Conservation (phyloP, 2,888 invertebrate species). For the Agrotis ipsilon region DNA sequence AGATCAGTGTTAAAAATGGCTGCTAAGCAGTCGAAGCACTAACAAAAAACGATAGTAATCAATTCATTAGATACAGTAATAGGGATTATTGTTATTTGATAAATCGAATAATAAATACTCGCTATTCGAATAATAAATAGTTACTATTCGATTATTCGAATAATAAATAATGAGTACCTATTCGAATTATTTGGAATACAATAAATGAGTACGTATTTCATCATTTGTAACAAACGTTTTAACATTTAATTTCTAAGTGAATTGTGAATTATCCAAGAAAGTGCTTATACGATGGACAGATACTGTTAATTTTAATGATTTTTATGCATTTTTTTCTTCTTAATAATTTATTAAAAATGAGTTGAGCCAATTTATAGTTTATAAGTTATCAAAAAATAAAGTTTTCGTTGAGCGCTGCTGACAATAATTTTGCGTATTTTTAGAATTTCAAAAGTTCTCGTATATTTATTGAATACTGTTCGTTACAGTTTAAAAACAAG, state of each 20-base stretch:
- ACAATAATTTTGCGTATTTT: constrained; percentile 14
- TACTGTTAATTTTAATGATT: not conserved
- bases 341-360: constrained; percentile 8
- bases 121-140: too few relatives aligned
- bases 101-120: constrained; percentile 4
- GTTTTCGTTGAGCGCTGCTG: constrained; percentile 51
- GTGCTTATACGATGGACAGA: constrained; percentile 54
- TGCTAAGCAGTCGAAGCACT: constrained; percentile 43
- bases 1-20: constrained; percentile 27
- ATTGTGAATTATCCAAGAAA: constrained; percentile 49
- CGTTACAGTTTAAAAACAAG: constrained; percentile 19
- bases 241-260: constrained; percentile 22
- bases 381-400: constrained; percentile 63
- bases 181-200: not conserved
- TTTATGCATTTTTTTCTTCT: not conserved
- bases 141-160: constrained; percentile 16
- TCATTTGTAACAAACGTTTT: constrained; percentile 16
- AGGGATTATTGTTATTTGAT: constrained; percentile 10
- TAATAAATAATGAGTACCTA: not conserved
- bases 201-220: constrained; percentile 25
- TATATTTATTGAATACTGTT: constrained; percentile 44
- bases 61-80: constrained; percentile 3
- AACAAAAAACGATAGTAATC: constrained; percentile 3
- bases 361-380: constrained; percentile 59
- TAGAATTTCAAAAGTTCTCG: not conserved